These are phyloP conservation scores for Sternotherus odoratus DNA, from an alignment of 2,797 vertebrate genomes.

Conservation along the genomic window DNA sequence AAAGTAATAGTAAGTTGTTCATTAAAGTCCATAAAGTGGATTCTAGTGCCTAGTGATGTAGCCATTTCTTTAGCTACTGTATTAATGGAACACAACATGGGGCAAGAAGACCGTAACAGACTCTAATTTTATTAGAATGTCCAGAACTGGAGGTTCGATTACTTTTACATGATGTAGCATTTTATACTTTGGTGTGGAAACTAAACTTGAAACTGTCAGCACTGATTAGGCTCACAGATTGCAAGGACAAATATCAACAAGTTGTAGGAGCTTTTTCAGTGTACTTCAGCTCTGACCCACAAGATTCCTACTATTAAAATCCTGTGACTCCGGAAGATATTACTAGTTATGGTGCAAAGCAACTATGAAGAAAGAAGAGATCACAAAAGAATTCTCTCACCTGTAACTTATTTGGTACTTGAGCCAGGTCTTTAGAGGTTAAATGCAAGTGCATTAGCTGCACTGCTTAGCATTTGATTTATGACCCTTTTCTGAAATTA, in stretches of 20 bases:
- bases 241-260: not conserved
- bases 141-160: not conserved
- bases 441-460: conserved; percentile 33
- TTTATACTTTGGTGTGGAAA: not conserved
- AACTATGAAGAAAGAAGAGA: not conserved
- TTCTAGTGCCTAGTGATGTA: not conserved
- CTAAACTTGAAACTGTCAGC: not conserved
- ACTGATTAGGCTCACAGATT: not conserved
- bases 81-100: not conserved
- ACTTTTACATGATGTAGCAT: not conserved
- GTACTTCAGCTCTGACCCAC: not conserved
- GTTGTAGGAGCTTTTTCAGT: not conserved
- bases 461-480: conserved; percentile 14
- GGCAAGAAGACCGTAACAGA: not conserved
- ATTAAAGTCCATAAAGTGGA: not conserved
- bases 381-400: not conserved
- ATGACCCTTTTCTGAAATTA: not conserved
- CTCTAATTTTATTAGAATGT: not conserved
- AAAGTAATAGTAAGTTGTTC: not conserved
- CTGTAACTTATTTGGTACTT: not conserved
- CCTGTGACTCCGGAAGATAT: not conserved
- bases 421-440: not conserved
- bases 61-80: not conserved
- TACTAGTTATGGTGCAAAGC: not conserved
- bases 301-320: not conserved